phyloP scores from a whole-genome alignment of 2,113 vertebrate species.

The Mormyrus iriodes region DNA sequence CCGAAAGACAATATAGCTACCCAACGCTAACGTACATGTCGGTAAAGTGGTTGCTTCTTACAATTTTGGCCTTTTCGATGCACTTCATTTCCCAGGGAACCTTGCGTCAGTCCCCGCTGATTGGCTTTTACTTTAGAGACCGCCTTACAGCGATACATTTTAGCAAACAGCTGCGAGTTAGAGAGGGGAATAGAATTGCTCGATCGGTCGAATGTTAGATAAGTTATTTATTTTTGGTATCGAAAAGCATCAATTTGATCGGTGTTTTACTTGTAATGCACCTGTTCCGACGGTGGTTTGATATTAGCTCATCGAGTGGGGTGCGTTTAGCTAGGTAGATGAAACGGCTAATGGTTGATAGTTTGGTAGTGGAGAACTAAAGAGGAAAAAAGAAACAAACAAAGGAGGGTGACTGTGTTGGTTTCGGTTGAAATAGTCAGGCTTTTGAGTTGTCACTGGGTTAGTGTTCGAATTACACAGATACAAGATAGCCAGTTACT shows the following conservation, averaged over 20 bases:
- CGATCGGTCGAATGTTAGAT: neutral
- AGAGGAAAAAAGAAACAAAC: neutral
- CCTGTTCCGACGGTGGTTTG: neutral
- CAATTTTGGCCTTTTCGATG: neutral
- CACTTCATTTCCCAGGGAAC: slow-evolving; percentile 41
- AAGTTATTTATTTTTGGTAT: neutral
- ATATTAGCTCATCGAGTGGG: neutral
- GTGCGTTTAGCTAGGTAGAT: neutral
- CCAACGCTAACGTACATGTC: neutral
- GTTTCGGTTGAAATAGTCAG: slow-evolving; percentile 18
- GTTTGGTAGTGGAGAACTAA: neutral
- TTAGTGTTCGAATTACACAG: neutral
- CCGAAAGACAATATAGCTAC: neutral
- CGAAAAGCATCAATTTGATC: neutral
- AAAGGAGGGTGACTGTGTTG: slow-evolving; percentile 48
- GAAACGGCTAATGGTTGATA: neutral
- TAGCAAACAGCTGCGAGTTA: slow-evolving; percentile 7
- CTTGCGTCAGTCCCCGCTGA: slow-evolving; percentile 28
- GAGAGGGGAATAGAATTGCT: neutral
- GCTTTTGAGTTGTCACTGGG: neutral
- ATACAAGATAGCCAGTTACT: neutral
- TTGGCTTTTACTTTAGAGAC: slow-evolving; percentile 35
- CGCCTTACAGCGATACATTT: slow-evolving; percentile 44
- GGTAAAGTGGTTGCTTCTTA: neutral
- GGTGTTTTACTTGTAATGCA: neutral